Base-by-base conservation (phyloP, 2,797 vertebrate species). In the Pyrocephalus nanus region DNA sequence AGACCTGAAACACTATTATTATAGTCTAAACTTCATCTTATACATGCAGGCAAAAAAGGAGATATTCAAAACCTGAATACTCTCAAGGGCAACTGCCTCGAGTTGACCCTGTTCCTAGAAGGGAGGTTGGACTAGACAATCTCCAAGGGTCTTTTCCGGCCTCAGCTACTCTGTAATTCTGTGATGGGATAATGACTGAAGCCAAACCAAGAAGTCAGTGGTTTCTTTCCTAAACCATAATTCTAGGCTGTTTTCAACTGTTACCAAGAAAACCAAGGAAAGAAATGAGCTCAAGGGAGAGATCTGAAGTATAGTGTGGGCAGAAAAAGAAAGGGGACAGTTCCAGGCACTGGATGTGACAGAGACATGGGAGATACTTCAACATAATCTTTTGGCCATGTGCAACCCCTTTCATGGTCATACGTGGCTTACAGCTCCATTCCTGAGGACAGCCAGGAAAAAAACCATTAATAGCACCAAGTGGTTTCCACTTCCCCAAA, bases 361-460 rank as follows among this genome's bases (percentile, higher is more conserved):
- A 79, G 64, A 90, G 45, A 84, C 34, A 26, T 30, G 60, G 86
- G 45, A 81, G 67, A 76, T 53, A 71, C 82, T 94, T 92, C 67
- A 67, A 29, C 40, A 57, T 88, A 96, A 95, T 79, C 90, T 97
- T 94, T 61, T 90, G 94, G 53, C 67, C 69, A 80, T 82, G 42
- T 79, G 90, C 3, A 12, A 57, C 69, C 88, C 93, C 95, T 95
- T 97, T 95, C 86, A 97, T 92, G 93, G 93, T 90, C 91, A 90
- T 91, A 92, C 50, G 61, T 93, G 88, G 78, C 91, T 94, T 91
- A 50, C 67, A 83, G 67, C 54, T 80, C 92, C 90, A 95, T 95
- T 96, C 91, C 94, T 90, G 89, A 96, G 82, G 83, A 92, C 90
- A 95, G 92, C 94, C 93, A 96, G 93, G 95, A 96, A 96, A 96